Evolutionary conservation across 1,140 invertebrate genomes (phyloP), one percentile per base, ranked within the genome.

Genomic region (Nylanderia fulva): DNA sequence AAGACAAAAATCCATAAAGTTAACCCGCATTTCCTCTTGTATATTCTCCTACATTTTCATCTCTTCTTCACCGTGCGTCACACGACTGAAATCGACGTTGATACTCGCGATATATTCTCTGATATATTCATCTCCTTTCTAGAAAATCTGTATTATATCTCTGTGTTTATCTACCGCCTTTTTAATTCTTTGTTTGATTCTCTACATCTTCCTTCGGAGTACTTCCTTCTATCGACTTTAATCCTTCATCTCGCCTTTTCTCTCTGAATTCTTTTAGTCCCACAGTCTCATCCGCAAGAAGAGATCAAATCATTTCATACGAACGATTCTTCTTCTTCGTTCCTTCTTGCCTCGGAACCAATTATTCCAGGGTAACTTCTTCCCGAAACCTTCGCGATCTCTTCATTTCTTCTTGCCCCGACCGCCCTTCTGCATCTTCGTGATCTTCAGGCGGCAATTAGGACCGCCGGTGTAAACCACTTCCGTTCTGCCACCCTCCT

Each of bases 401-500:
- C 18, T n/a, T 92, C 90, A 93, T 84, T 93, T 93, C 58, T 91
- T 92, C 61, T 91, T 91, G 1, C 54, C 68, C 29, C 92, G 91
- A n/a, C 89, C 85, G 68, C 68, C 91, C 82, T 93, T 93, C 52
- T 92, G 92, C 1, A 92, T 11, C 72, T 93, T 93, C 0, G 89
- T 91, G 63, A 93, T 92, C 64, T 93, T 93, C 21, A 93, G 21
- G 29, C 92, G 61, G 42, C 94, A 95, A 66, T 84, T 92, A 0
- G 93, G 90, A 0, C 95, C 94, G 2, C 94, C 95, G 15, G 94
- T 90, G 72, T 94, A 95, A 6, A 93, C 85, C 1, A 95, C 94
- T 52, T 95, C 95, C 15, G 93, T 92, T 36, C 92, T 92, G 2
- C 93, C 94, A 0, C 93, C 94, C 1, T 95, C 95, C 68, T 94